Evolutionary conservation across 2,113 vertebrate species (phyloP).

Genomic region (Odocoileus virginianus): DNA sequence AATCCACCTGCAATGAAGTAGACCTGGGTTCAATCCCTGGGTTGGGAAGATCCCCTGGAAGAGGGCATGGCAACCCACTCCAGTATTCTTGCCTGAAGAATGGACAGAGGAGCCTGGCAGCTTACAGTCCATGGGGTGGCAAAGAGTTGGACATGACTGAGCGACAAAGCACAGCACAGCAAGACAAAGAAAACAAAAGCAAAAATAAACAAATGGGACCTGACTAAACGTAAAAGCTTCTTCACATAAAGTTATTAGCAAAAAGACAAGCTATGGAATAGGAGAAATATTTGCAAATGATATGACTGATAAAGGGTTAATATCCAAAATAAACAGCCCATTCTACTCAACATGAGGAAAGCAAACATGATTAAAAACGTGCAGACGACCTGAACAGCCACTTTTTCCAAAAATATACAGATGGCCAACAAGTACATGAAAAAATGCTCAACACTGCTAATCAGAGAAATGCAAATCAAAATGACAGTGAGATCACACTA

Average conservation of each 20-base stretch:
- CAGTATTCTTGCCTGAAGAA: neutral
- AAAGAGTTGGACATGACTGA: neutral
- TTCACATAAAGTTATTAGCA: neutral
- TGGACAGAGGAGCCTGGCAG: neutral
- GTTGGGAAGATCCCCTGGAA: neutral
- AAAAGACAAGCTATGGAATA: neutral
- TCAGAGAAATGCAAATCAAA: neutral
- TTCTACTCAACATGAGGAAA: neutral
- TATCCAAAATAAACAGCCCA: neutral
- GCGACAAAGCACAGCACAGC: neutral
- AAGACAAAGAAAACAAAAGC: neutral
- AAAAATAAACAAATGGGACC: neutral
- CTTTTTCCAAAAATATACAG: neutral
- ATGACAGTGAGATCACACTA: neutral
- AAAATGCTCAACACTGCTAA: neutral
- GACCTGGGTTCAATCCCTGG: neutral
- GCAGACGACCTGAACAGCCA: neutral
- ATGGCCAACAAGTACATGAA: neutral
- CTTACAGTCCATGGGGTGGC: neutral
- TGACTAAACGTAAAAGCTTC: neutral
- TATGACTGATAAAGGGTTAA: neutral
- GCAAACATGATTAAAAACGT: neutral
- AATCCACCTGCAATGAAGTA: neutral
- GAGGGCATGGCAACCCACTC: neutral
- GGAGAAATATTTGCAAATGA: neutral